Evolutionary conservation across 2,797 vertebrate genomes (phyloP).

Genomic region (Halcyon badia): DNA sequence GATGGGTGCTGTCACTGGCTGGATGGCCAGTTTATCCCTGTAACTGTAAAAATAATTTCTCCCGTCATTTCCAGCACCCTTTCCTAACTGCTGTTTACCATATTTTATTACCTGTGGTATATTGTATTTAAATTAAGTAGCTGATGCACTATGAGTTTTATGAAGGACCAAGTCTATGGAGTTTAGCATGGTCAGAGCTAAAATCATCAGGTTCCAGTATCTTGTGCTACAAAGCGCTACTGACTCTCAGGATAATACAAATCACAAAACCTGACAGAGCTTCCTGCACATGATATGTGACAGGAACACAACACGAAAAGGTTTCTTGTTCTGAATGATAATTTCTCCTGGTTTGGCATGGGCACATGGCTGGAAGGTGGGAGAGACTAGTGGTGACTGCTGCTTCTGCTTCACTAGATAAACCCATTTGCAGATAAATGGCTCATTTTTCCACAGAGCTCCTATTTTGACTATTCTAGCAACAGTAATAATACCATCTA

Average conservation of each 20-base stretch:
- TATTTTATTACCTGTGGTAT: neutral
- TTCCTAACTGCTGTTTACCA: neutral
- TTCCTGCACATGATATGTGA: neutral
- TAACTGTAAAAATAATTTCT: neutral
- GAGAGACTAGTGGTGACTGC: neutral
- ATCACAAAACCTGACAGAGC: neutral
- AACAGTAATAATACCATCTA: neutral
- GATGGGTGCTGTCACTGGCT: neutral
- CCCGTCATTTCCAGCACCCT: neutral
- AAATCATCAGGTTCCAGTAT: neutral
- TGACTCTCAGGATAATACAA: neutral
- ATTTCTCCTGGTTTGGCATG: neutral
- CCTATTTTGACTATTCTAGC: neutral
- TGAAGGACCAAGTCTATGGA: neutral
- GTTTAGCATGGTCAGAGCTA: neutral
- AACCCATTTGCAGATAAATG: neutral
- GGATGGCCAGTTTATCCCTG: neutral
- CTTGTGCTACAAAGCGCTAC: neutral
- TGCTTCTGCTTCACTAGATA: neutral
- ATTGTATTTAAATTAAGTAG: neutral
- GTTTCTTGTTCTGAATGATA: neutral
- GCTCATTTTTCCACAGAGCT: neutral
- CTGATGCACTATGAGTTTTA: neutral
- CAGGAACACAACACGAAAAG: neutral
- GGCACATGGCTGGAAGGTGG: rapidly evolving